Percentiles rank a stretch among this genome's conserved stretches.
These are phyloP conservation scores for Micrasema minimum DNA, from an alignment of 1,140 invertebrate species.

Conservation along the genomic window DNA sequence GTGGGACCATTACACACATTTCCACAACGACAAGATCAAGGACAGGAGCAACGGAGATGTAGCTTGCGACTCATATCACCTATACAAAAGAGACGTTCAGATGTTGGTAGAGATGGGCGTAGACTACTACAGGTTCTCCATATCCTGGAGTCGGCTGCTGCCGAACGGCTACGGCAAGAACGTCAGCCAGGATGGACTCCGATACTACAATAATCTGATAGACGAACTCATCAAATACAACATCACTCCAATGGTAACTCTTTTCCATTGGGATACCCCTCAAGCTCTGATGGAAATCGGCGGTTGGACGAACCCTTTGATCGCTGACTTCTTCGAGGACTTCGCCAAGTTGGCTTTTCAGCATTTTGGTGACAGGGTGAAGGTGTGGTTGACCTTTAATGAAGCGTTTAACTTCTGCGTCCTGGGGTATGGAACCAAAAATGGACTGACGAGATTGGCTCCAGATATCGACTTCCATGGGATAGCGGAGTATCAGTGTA, in stretches of 20 bases:
- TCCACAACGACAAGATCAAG: slow-evolving; percentile 56
- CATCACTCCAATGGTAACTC: slow-evolving; percentile 59
- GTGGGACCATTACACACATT: slow-evolving; percentile 65
- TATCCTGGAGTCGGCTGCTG: slow-evolving; percentile 66
- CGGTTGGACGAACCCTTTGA: slow-evolving; percentile 53
- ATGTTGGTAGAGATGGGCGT: slow-evolving; percentile 64
- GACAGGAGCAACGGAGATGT: slow-evolving; percentile 64
- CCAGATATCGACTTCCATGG: slow-evolving; percentile 54
- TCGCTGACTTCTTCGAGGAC: slow-evolving; percentile 63
- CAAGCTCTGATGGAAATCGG: slow-evolving; percentile 46
- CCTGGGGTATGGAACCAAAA: slow-evolving; percentile 46
- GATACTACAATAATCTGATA: slow-evolving; percentile 54
- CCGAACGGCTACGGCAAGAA: slow-evolving; percentile 58
- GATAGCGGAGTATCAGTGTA: slow-evolving; percentile 64
- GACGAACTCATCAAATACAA: slow-evolving; percentile 62
- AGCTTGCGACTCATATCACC: slow-evolving; percentile 60
- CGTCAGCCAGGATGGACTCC: slow-evolving; percentile 48
- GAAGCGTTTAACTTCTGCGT: slow-evolving; percentile 56
- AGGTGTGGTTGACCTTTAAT: slow-evolving; percentile 59
- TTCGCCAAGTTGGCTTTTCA: slow-evolving; percentile 61
- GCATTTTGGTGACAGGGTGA: slow-evolving; percentile 60
- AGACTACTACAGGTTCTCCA: slow-evolving; percentile 65
- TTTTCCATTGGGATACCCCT: slow-evolving; percentile 57
- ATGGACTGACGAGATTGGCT: slow-evolving; percentile 47
- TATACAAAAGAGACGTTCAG: slow-evolving; percentile 68